Evolutionary conservation across 2,113 vertebrate genomes (phyloP).

Genomic region (Thunnus maccoyii): DNA sequence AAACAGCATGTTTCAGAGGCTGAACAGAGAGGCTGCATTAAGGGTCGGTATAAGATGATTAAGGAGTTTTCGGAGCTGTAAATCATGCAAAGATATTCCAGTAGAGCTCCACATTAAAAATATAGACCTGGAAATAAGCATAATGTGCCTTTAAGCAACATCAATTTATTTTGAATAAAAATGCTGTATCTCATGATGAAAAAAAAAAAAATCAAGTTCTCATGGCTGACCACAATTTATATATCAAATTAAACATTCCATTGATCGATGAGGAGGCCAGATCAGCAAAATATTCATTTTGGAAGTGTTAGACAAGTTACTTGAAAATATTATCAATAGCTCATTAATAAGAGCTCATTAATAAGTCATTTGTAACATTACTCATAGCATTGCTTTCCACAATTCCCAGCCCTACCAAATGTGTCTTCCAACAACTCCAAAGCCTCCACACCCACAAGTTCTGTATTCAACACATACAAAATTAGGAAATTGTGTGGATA

Average conservation of each 20-base stretch:
- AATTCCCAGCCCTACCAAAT: not conserved
- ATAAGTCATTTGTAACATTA: too few species aligned
- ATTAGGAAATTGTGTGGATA: not conserved
- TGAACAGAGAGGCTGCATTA: too few species aligned
- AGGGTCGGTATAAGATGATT: too few species aligned
- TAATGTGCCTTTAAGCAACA: too few species aligned
- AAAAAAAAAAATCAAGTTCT: not conserved
- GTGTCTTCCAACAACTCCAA: not conserved
- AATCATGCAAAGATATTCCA: too few species aligned
- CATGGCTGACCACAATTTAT: not conserved
- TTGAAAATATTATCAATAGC: not conserved
- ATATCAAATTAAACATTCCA: not conserved
- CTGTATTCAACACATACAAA: not conserved
- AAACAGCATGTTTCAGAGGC: too few species aligned
- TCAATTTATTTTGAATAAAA: too few species aligned
- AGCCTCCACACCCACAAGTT: not conserved
- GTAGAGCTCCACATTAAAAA: too few species aligned
- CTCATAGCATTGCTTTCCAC: too few species aligned
- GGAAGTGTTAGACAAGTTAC: not conserved
- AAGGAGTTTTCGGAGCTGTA: too few species aligned
- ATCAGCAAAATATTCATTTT: not conserved
- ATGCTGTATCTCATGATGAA: too few species aligned
- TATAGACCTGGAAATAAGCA: too few species aligned
- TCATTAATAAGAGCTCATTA: not conserved
- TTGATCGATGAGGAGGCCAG: not conserved